Percentiles rank a stretch among this genome's conserved stretches.
Conservation (phyloP, 37 sponge, comb jelly and placozoan species). For the Ephydatia muelleri region DNA sequence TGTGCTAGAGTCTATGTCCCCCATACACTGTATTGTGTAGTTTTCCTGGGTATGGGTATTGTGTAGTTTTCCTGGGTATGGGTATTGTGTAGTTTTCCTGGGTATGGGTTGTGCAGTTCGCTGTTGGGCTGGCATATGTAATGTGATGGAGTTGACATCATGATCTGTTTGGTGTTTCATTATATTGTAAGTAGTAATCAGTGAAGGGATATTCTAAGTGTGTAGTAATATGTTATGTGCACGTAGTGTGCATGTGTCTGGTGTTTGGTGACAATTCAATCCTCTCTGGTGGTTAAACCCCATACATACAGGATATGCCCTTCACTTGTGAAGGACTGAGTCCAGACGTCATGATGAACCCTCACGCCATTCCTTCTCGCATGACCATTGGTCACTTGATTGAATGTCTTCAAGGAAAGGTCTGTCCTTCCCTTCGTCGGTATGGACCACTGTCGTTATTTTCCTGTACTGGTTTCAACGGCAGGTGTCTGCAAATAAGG, state of each 20-base stretch:
- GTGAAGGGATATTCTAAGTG: no score
- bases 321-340: slow-evolving; percentile 98
- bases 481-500: slow-evolving; percentile 98
- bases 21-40: neutral
- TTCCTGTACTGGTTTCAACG: no score
- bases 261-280: no score
- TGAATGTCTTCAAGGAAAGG: slow-evolving; percentile 98
- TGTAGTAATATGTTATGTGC: no score
- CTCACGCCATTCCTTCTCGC: slow-evolving; percentile 98
- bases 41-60: neutral
- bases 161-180: no score
- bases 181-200: no score
- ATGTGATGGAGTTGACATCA: no score
- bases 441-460: neutral
- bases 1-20: neutral
- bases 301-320: slow-evolving; percentile 92
- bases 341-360: slow-evolving; percentile 98
- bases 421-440: slow-evolving; percentile 10
- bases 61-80: neutral
- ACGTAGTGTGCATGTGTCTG: no score
- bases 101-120: no score
- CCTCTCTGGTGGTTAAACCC: no score
- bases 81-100: no score
- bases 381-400: slow-evolving; percentile 99
- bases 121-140: no score